These are phyloP conservation scores for Aphyosemion australe DNA, from an alignment of 2,113 vertebrate genomes.

Conservation along the genomic window DNA sequence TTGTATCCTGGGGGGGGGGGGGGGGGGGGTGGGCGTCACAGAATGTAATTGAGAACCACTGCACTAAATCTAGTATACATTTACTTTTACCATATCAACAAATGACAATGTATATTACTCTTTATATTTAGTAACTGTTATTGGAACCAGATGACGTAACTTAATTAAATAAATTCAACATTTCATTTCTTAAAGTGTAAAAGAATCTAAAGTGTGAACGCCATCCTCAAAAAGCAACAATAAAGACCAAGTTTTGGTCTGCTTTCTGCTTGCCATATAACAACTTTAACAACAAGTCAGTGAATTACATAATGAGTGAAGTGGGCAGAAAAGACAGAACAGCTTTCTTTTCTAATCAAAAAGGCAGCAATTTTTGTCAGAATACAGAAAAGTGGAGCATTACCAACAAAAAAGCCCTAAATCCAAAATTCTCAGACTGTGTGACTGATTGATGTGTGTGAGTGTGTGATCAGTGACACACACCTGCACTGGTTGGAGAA, in stretches of 20 bases:
- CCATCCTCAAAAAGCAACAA: background rate
- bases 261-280: background rate
- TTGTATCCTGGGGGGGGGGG: too few species aligned
- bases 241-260: constrained; percentile 3
- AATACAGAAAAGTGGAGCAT: background rate
- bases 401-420: background rate
- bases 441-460: background rate
- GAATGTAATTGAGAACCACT: too few species aligned
- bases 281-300: background rate
- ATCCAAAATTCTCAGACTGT: background rate
- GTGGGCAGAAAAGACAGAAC: background rate
- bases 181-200: constrained; percentile 1
- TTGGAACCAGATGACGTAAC: too few species aligned
- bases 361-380: background rate
- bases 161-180: background rate
- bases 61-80: too few species aligned
- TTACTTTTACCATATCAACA: too few species aligned
- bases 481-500: background rate
- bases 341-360: background rate
- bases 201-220: constrained; percentile 6
- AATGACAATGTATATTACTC: too few species aligned
- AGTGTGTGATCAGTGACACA: background rate
- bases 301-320: background rate
- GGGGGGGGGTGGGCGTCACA: too few species aligned
- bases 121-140: too few species aligned